Conservation (phyloP, 2,888 invertebrate genomes). For the Lithodes maja region DNA sequence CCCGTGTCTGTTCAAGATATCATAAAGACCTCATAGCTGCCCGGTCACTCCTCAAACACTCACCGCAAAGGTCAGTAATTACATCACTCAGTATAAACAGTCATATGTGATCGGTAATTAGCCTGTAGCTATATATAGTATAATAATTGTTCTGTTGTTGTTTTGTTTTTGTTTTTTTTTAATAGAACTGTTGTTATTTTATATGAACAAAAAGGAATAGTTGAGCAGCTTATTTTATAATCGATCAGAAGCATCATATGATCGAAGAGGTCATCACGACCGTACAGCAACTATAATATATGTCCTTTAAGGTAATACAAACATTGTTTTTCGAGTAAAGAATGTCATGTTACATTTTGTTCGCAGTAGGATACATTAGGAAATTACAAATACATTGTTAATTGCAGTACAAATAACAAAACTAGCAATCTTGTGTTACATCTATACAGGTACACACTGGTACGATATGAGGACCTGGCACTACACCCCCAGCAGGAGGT, state of each 20-base stretch:
- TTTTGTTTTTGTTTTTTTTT: neutral
- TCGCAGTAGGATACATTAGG: no score
- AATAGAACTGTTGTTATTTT: neutral
- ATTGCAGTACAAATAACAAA: neutral
- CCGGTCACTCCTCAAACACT: neutral
- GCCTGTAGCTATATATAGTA: neutral
- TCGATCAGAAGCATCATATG: no score
- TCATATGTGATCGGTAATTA: no score
- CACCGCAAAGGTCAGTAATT: neutral
- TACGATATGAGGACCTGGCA: slow-evolving; percentile 49
- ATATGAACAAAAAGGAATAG: neutral
- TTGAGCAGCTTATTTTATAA: no score
- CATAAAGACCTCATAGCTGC: slow-evolving; percentile 20
- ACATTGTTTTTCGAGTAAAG: no score
- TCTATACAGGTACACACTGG: slow-evolving; percentile 44
- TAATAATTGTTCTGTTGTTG: neutral
- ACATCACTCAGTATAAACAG: neutral
- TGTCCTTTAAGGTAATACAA: no score
- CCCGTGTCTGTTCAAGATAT: neutral
- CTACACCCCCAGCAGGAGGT: slow-evolving; percentile 11
- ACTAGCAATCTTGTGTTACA: neutral
- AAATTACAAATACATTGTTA: no score
- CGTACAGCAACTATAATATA: no score
- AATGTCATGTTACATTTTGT: no score
- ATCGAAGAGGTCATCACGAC: no score